Evolutionary conservation across 2,888 invertebrate genomes (phyloP), one percentile per base, ranked within the genome.

Genomic region (Leucoptera coffeella): DNA sequence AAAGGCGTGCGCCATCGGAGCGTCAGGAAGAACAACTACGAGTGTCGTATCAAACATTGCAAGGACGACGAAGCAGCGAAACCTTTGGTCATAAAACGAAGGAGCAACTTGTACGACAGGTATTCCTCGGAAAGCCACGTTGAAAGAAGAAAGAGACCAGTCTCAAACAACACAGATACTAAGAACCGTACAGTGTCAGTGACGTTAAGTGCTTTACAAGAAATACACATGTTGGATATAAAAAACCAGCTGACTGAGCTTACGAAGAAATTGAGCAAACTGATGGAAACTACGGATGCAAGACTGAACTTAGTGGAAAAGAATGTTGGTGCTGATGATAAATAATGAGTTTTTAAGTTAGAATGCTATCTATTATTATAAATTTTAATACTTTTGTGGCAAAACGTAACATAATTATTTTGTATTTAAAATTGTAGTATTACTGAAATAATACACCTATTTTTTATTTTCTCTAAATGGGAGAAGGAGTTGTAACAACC

Each of bases 1-100:
- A 80, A 80, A 39, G 74, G 74, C 36, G 75, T 71, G 28, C 73
- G 73, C 31, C 73, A 73, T 30, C 72, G 72, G 41, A 76, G 73
- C 37, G 48, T 74, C 29, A 58, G 71, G 5, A 62, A 58, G 33
- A 65, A 61, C 30, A 67, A 62, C 33, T 69, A 69, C 32, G 62
- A 64, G 40, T 64, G 55, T 30, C 46, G 54, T 34, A 47, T 69
- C 32, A 49, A 38, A 24, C 49, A 52, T 35, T 38, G 45, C 27
- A 50, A 40, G 30, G 52, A 47, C 1, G 58, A 56, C n/a, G 56
- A 57, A 2, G 37, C 38, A 3, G 40, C 46, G 9, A 49, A 46
- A 24, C 51, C 54, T 32, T 38, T 41, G 9, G 36, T 44, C 4
- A 58, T 64, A 2, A 75, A 64, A 50, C 59, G 67, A 28, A 62